These are phyloP conservation scores for Dipodomys ordii DNA, from an alignment of 2,113 vertebrate species.

Conservation along the genomic window DNA sequence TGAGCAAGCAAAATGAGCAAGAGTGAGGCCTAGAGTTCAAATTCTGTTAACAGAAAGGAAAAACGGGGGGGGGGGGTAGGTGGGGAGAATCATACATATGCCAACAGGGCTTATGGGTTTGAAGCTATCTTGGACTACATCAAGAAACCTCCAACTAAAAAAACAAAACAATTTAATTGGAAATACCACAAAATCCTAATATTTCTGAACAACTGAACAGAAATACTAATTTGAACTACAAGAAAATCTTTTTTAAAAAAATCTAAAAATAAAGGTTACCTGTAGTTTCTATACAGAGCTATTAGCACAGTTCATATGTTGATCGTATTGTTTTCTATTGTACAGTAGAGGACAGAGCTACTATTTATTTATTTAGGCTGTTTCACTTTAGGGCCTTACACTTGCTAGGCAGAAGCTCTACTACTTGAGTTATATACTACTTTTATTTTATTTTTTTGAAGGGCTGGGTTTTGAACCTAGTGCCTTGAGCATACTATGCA, in stretches of 20 bases:
- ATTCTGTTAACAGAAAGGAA: not conserved
- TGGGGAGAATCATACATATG: not conserved
- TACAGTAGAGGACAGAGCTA: not conserved
- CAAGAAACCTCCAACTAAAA: not conserved
- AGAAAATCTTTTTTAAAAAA: constrained; percentile 39
- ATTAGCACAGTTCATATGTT: not conserved
- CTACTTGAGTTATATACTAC: too few species aligned
- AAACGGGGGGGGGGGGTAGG: too few species aligned
- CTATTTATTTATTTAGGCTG: too few species aligned
- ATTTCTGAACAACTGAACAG: constrained; percentile 43
- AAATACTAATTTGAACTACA: not conserved
- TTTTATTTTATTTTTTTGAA: not conserved
- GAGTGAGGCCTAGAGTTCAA: not conserved
- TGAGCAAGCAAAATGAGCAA: not conserved
- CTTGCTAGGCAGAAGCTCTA: too few species aligned
- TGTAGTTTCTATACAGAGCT: too few species aligned
- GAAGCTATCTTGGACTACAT: not conserved
- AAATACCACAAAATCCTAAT: constrained; percentile 3
- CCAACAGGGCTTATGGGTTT: not conserved
- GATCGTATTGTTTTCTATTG: not conserved
- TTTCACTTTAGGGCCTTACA: too few species aligned
- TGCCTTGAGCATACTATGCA: not conserved
- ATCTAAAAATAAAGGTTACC: not conserved
- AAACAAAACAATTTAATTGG: constrained; percentile 25
- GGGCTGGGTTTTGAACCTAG: not conserved